Base-by-base conservation (phyloP, 1,140 invertebrate genomes). In the Dinothrombium tinctorium region DNA sequence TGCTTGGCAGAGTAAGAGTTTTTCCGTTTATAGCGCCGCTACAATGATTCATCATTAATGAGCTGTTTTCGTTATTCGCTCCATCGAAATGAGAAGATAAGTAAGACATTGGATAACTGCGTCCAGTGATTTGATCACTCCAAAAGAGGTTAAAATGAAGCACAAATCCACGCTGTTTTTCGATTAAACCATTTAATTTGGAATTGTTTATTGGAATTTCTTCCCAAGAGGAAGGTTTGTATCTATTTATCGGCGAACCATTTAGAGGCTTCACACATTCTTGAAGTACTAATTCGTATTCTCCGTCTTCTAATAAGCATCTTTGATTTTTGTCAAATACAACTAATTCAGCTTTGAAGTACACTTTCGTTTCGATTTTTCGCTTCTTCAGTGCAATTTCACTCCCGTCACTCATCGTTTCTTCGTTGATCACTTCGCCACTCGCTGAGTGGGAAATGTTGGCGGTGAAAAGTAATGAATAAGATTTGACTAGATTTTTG, bases 301-400 rank as follows among this genome's bases (percentile, higher is more conserved):
- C 77, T 1, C 82, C 83, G 51, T 84, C 79, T 1, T 70, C 74
- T 4, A 92, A 61, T 21, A 77, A 62, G 54, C 81, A 87, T 6
- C 76, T 68, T 53, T 75, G 81, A 47, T 83, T 73, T 56, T 83
- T 82, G 53, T 92, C 83, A 55, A 82, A 87, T 15, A 92, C 70
- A 32, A 81, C 74, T 14, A 92, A 59, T 56, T 89, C 82, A 33
- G 78, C 76, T 23, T 76, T 26, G 24, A 25, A 25, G 3, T 75
- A 56, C 65, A 66, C 53, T 68, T 72, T 41, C 60, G 61, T 33
- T 64, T 62, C 24, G 69, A 70, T 53, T 74, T 67, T 62, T 53
- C 50, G 60, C 49, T 42, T 44, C 17, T 41, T 29, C 12, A 32
- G 14, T 20, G 28, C 8, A 3, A 12, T 22, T 31, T 29, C 32